Evolutionary conservation across 1,140 invertebrate species (phyloP).

Genomic region (Brachionus sp.): DNA sequence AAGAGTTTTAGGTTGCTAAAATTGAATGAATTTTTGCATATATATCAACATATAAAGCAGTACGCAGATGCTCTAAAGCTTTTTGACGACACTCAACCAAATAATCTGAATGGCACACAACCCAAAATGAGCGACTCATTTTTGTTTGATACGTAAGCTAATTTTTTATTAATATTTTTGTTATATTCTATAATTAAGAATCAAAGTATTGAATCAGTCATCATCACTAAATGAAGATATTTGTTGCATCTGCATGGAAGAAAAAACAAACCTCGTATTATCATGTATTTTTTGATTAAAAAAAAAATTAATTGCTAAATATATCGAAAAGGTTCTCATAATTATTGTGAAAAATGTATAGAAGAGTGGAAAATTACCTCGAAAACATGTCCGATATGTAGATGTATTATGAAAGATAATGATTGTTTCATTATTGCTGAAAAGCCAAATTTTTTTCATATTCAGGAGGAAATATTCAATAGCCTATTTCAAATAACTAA

Average conservation of each 20-base stretch:
- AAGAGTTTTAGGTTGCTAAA: neutral
- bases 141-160: neutral
- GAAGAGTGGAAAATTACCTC: constrained; percentile 44
- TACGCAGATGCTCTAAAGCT: constrained; percentile 15
- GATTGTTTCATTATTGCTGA: constrained; percentile 39
- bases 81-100: neutral
- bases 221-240: constrained; percentile 6
- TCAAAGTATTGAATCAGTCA: neutral
- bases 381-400: constrained; percentile 43
- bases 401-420: constrained; percentile 39
- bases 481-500: constrained; percentile 42
- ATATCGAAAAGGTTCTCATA: neutral
- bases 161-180: neutral
- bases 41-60: constrained; percentile 40
- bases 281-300: neutral
- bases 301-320: neutral
- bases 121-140: neutral
- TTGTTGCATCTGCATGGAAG: constrained; percentile 37
- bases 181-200: neutral
- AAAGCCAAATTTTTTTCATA: constrained; percentile 36
- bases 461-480: constrained; percentile 42
- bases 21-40: constrained; percentile 30
- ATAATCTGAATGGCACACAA: neutral
- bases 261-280: constrained; percentile 20
- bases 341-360: constrained; percentile 44